Base-by-base conservation (phyloP, 2,888 invertebrate species). In the Heteromyza rotundicornis region DNA sequence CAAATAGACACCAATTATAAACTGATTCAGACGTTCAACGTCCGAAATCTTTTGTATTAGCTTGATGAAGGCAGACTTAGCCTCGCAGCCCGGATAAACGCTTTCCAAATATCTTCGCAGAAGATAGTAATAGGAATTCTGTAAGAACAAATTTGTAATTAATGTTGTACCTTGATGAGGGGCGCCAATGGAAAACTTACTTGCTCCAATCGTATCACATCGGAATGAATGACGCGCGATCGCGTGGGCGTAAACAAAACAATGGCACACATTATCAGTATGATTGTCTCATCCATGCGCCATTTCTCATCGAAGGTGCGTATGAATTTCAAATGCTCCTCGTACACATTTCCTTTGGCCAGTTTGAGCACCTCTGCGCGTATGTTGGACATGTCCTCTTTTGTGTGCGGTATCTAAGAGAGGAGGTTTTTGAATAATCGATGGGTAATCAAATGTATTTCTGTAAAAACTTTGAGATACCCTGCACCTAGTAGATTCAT, bases 41-140 rank as follows among this genome's bases (percentile, higher is more conserved):
- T 97, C 96, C 23, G 92, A 89, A 72, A 97, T 92, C 85, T 95
- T 96, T 84, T 94, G 92, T 69, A 97, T 93, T 62, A 98, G 86
- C 76, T 92, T 91, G 22, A 94, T 85, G 85, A 94, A 96, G 64
- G 90, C 91, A 16, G 93, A 92, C 77, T 92, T 91, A 0, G 95
- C 95, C 77, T 95, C 94, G 77, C 92, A 94, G 52, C 94, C 92
- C 0, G 90, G 86, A 85, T 90, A 94, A 67, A 89, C 89, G 81
- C 90, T 95, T 84, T 92, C 93, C 61, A 94, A 83, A 81, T 93
- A 94, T 66, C 94, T 88, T 67, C 94, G 87, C 65, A 96, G 87
- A 57, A 94, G 87, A 82, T 94, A 94, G 83, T 94, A 95, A 84
- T 95, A 95, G 0, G 94, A 92, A 81, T 94, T 93, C 92, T 94